Conservation (phyloP, 2,113 vertebrate genomes). For the Rhizomys pruinosus region DNA sequence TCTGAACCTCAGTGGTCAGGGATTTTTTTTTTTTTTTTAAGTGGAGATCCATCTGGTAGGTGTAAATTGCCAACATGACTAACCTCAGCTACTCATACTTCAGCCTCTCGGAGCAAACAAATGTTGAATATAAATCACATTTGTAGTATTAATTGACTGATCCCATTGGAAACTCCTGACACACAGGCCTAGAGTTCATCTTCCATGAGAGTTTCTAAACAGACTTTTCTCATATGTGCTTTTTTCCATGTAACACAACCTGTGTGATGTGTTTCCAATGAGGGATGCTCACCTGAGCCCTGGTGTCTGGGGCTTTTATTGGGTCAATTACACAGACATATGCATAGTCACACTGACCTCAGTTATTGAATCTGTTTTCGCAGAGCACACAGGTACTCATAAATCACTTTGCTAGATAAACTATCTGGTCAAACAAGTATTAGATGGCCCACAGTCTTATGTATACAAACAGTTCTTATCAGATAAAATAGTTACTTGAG, state of each 20-base stretch:
- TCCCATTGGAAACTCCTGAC: neutral
- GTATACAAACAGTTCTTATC: neutral
- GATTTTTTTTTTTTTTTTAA: no score
- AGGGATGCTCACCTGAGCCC: neutral
- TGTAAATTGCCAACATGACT: neutral
- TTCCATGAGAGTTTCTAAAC: neutral
- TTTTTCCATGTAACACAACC: neutral
- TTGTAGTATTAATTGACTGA: neutral
- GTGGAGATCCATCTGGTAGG: neutral
- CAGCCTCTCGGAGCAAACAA: neutral
- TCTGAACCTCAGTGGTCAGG: neutral
- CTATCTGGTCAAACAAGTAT: neutral
- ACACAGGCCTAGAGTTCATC: neutral
- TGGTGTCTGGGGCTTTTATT: neutral
- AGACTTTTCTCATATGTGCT: neutral
- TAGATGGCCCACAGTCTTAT: neutral
- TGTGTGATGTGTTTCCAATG: neutral
- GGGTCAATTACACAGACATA: neutral
- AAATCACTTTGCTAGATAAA: neutral
- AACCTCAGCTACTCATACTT: neutral
- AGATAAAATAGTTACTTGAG: neutral
- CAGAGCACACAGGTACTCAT: neutral
- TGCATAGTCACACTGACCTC: neutral
- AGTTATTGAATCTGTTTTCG: neutral
- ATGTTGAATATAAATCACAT: neutral